Evolutionary conservation across 2,797 vertebrate species (phyloP).

Genomic region (Cetoscarus ocellatus): DNA sequence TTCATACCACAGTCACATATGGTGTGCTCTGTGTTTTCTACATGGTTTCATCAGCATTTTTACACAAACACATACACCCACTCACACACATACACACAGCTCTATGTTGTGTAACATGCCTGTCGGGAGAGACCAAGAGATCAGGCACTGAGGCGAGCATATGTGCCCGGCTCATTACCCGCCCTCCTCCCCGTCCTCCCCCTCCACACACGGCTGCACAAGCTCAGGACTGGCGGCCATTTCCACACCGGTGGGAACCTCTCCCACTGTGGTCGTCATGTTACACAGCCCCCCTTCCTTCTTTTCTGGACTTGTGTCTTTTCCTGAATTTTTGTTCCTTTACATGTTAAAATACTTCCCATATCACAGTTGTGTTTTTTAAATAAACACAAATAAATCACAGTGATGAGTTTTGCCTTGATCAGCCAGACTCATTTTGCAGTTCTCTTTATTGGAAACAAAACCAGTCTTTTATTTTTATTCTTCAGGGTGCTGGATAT

Average conservation of each 20-base stretch:
- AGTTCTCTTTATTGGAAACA: not conserved
- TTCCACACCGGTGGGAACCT: conserved; percentile 76
- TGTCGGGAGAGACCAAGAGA: conserved; percentile 80
- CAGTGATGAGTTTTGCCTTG: not conserved
- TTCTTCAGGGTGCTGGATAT: conserved; percentile 93
- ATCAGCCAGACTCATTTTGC: not conserved
- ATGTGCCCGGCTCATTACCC: conserved; percentile 83
- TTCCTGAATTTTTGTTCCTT: conserved; percentile 33
- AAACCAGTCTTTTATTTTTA: not conserved
- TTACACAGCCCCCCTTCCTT: conserved; percentile 50
- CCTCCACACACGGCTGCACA: conserved; percentile 76
- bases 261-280: conserved; percentile 60
- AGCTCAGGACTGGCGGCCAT: conserved; percentile 78
- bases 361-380: not conserved
- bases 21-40: conserved; percentile 46
- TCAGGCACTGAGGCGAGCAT: conserved; percentile 79
- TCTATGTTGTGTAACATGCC: conserved; percentile 77
- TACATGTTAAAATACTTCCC: conserved; percentile 9
- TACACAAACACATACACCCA: conserved; percentile 10
- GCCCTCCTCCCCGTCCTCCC: conserved; percentile 73
- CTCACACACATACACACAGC: conserved; percentile 48
- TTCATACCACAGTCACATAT: conserved; percentile 37
- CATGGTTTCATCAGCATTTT: conserved; percentile 52
- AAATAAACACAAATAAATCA: not conserved
- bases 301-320: conserved; percentile 29